Evolutionary conservation across 2,797 vertebrate species (phyloP), one percentile per base, ranked within the genome.

Genomic region (Malurus leucopterus): DNA sequence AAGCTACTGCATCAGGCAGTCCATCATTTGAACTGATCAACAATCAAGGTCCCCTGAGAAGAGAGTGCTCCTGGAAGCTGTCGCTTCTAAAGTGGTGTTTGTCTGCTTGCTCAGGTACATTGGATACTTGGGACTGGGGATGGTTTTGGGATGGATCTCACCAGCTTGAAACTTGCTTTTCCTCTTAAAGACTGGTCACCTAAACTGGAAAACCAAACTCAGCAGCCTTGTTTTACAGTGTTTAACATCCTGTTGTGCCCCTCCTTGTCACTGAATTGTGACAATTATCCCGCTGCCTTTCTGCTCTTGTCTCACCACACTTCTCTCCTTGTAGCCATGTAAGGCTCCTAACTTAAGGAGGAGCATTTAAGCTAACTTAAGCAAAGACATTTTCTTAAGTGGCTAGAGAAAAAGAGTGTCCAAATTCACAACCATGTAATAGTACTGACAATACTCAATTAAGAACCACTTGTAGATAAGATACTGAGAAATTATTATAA

Each of bases 71-170:
- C 5, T 36, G 6, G 24, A 65, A 81, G 26, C 40, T 47, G 10
- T 30, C 11, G 34, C 5, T 74, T 77, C 40, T 78, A 36, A 75
- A 75, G 26, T 5, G 16, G 1, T 23, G 1, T 49, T 79, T 73
- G 27, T 64, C 20, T 7, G 1, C 7, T 72, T 0, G 0, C 5
- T 81, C 47, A 54, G 36, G 17, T 20, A 29, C 0, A 0, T 34
- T 62, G 24, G 16, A 43, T 34, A 23, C 0, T 0, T 63, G 65
- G 27, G 26, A 55, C 9, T 36, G 5, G 18, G 9, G 3, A 6
- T 55, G 4, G 4, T 46, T 88, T 74, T 23, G 23, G 15, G 32
- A 40, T 54, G 40, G n/a, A 43, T 64, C 8, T 77, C 59, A 43
- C 2, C 21, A 50, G 20, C 20, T 13, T 74, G 50, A 79, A 57